A percentile compares a stretch with the other conserved stretches of the same genome.
These are phyloP conservation scores for Parthenolecanium corni DNA, from an alignment of 2,888 invertebrate species.

Conservation along the genomic window DNA sequence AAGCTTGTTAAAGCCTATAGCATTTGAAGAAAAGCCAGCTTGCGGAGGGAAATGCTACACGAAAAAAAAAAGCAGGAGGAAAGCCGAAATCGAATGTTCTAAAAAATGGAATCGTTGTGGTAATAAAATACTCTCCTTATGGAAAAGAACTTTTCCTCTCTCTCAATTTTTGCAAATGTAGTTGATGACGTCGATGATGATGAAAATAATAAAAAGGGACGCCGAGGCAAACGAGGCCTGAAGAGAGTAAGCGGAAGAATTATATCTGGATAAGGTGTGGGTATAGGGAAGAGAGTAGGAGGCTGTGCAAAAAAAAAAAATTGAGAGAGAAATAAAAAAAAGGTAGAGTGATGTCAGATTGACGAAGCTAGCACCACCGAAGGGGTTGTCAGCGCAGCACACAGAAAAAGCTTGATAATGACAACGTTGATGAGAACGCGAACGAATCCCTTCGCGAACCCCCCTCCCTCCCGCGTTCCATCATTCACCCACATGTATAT, in stretches of 20 bases:
- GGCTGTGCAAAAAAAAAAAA: neutral
- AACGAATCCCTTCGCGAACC: neutral
- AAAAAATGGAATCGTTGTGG: neutral
- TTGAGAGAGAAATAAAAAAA: neutral
- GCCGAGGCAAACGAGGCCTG: neutral
- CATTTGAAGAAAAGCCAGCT: too few species aligned
- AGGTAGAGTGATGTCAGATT: conserved; percentile 2
- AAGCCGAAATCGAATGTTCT: neutral
- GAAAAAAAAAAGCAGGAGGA: too few species aligned
- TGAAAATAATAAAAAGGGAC: conserved; percentile 14
- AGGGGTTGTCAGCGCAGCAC: neutral
- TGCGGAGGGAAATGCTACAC: too few species aligned
- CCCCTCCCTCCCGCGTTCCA: too few species aligned
- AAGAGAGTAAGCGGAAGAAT: conserved; percentile 6
- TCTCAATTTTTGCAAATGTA: neutral
- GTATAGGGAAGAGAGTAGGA: neutral
- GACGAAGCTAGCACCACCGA: neutral
- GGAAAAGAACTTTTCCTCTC: conserved; percentile 1
- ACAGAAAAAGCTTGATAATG: conserved; percentile 2
- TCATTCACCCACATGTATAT: too few species aligned
- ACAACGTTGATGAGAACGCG: conserved; percentile 13
- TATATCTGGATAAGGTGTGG: neutral
- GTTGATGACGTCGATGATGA: conserved; percentile 7
- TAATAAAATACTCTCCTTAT: neutral
- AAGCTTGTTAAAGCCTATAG: too few species aligned